Conservation (phyloP, 2,797 vertebrate genomes). For the Cirrhinus mrigala region DNA sequence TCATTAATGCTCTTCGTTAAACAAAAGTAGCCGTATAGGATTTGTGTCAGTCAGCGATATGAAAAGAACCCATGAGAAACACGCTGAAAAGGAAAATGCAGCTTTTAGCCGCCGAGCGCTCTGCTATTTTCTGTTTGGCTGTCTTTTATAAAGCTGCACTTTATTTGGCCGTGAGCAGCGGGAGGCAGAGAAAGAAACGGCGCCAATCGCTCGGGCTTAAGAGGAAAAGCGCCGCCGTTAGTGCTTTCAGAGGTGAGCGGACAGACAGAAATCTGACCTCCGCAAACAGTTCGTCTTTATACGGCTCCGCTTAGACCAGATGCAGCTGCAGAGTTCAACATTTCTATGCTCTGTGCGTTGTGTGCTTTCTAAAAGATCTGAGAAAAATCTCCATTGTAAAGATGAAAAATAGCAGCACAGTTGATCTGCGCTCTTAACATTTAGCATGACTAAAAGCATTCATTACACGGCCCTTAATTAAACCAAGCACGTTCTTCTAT, state of each 20-base stretch:
- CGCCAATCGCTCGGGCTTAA: constrained; percentile 57
- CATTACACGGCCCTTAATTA: constrained; percentile 79
- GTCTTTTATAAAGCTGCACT: constrained; percentile 61
- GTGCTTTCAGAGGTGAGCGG: constrained; percentile 59
- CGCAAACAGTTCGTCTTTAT: background rate
- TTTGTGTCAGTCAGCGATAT: constrained; percentile 79
- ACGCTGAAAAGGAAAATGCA: constrained; percentile 58
- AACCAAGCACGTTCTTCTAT: constrained; percentile 77
- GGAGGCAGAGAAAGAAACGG: constrained; percentile 64
- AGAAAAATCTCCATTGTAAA: background rate
- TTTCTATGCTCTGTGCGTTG: background rate
- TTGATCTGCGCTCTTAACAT: constrained; percentile 50
- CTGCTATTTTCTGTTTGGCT: constrained; percentile 65
- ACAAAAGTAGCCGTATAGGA: constrained; percentile 82
- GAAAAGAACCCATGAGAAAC: constrained; percentile 70
- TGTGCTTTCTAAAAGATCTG: background rate
- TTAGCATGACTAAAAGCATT: constrained; percentile 64
- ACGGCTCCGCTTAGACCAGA: background rate
- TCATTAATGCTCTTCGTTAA: constrained; percentile 90
- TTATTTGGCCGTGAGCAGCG: constrained; percentile 65
- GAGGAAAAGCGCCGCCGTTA: constrained; percentile 53
- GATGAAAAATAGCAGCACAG: constrained; percentile 48
- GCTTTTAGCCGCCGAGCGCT: constrained; percentile 63
- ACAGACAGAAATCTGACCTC: constrained; percentile 46
- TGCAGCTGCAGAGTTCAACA: background rate